Base-by-base conservation (phyloP, 1,140 invertebrate genomes). In the Holcopasites calliopsidis region DNA sequence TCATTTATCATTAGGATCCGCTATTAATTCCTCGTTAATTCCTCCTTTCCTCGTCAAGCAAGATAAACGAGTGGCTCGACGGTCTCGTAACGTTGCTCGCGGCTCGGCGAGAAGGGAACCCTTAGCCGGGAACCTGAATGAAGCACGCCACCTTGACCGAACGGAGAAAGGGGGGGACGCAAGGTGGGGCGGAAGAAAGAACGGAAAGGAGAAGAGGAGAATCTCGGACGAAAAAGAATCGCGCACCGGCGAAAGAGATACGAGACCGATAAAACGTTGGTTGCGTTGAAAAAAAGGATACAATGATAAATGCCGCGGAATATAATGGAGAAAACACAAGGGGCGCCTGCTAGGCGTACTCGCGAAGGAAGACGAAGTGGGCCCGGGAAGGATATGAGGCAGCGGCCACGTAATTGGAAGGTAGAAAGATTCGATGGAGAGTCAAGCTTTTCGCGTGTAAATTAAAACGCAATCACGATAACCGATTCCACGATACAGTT, bases 1-100 rank as follows among this genome's bases (percentile, higher is more conserved):
- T 88, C 88, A 88, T 92, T 92, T 91, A 89, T 92, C 91, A 91
- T 91, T 90, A 88, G 88, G 88, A 90, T 91, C 89, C 83, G 79
- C 90, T 90, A 91, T 92, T 92, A 91, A 91, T 92, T 91, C 90
- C 90, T 91, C 90, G 88, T 91, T 92, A 92, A 91, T 92, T 91
- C 90, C 88, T 90, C 90, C 90, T 92, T 91, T 91, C 90, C 89
- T 92, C 90, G 89, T 91, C 90, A 91, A 90, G 90, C 86, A 92
- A 92, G 90, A 92, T 89, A 91, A 92, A 91, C 89, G 90, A 91
- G 88, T 88, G 84, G 87, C 87, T 87, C 85, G 83, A 83, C 83
- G 80, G 86, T 84, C 80, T 77, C 79, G 82, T 79, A 80, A 72
- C 80, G 79, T 78, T 73, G 79, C 71, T 70, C 64, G 69, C 81